Evolutionary conservation across 2,797 vertebrate species (phyloP).

Genomic region (Cossypha niveicapilla): DNA sequence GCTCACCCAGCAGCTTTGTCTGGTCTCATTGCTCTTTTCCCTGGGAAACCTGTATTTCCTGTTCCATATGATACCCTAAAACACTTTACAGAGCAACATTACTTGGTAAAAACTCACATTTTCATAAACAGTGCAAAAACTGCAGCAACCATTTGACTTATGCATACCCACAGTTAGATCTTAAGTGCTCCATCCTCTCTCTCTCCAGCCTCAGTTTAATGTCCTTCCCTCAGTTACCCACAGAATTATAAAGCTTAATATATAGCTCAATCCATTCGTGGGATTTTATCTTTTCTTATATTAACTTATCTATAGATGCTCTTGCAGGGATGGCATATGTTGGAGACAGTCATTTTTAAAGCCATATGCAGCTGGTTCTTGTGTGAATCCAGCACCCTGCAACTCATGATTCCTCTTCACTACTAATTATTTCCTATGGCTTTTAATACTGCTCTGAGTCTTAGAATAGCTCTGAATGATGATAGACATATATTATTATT

Average conservation of each 20-base stretch:
- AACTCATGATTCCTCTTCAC: conserved; percentile 27
- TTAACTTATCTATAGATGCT: conserved; percentile 46
- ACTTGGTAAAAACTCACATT: neutral
- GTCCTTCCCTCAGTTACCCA: neutral
- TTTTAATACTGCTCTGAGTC: conserved; percentile 28
- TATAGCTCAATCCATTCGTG: conserved; percentile 7
- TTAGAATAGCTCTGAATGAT: conserved; percentile 37
- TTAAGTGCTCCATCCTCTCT: neutral
- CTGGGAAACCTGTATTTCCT: neutral
- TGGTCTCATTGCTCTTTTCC: neutral
- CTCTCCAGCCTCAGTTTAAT: neutral
- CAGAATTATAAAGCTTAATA: conserved; percentile 39
- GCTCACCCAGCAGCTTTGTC: neutral
- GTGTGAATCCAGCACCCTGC: conserved; percentile 24
- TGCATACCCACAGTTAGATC: neutral
- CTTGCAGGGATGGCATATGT: conserved; percentile 21
- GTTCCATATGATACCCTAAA: neutral
- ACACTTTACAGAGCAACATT: neutral
- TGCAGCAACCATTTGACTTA: neutral
- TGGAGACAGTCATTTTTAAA: conserved; percentile 27
- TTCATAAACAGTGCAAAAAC: neutral
- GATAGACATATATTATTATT: conserved; percentile 44
- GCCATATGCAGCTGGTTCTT: neutral
- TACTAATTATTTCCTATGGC: conserved; percentile 57
- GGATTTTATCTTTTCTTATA: conserved; percentile 46